These are phyloP conservation scores for Homalodisca vitripennis DNA, from an alignment of 1,140 invertebrate species.

Conservation along the genomic window DNA sequence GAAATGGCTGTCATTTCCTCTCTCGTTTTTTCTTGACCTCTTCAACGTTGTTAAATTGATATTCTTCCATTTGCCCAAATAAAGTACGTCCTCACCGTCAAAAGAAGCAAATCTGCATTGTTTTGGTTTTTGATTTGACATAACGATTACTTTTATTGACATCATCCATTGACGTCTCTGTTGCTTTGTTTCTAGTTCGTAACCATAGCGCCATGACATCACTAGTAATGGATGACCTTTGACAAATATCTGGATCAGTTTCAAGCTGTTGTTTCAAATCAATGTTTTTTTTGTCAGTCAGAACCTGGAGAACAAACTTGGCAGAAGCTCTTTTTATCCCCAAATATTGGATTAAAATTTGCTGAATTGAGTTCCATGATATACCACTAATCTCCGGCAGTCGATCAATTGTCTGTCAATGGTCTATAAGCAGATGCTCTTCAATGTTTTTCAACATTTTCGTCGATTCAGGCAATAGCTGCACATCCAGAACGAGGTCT, in stretches of 20 bases:
- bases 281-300: constrained; percentile 28
- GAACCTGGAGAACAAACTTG: constrained; percentile 29
- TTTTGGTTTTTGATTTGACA: no score
- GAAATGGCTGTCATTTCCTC: no score
- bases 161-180: constrained; percentile 22
- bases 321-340: constrained; percentile 32
- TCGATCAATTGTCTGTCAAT: constrained; percentile 40
- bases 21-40: no score
- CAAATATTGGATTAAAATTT: constrained; percentile 37
- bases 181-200: constrained; percentile 34
- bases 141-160: no score
- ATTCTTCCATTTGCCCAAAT: no score
- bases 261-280: constrained; percentile 30
- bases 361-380: constrained; percentile 33
- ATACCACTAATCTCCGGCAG: constrained; percentile 25
- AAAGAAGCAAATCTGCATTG: no score
- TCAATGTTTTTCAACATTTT: constrained; percentile 44
- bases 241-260: neutral
- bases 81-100: no score
- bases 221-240: constrained; percentile 25
- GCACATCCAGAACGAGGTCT: constrained; percentile 39
- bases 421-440: constrained; percentile 39
- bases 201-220: constrained; percentile 23
- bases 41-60: no score
- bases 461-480: constrained; percentile 40